Conservation (phyloP, 2,797 vertebrate genomes). For the Lacerta viridis region DNA sequence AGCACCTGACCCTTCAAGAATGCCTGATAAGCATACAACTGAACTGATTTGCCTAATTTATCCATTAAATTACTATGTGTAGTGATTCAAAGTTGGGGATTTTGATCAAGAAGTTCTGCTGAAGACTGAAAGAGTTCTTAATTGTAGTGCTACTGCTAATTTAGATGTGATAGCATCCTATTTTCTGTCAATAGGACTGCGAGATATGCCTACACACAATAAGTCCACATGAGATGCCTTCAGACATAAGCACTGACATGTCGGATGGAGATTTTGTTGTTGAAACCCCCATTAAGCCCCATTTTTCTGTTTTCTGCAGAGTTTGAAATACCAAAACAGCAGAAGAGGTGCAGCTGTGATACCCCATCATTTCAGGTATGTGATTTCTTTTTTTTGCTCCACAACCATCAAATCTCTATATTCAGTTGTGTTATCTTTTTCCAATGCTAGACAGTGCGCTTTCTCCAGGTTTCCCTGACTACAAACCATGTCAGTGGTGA, state of each 20-base stretch:
- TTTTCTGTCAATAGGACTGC: not conserved
- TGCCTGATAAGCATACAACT: conserved; percentile 15
- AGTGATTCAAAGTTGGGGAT: conserved; percentile 25
- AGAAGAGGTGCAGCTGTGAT: not conserved
- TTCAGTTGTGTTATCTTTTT: not conserved
- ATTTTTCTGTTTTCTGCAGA: conserved; percentile 7
- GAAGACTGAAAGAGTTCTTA: conserved; percentile 14
- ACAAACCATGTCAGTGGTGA: not conserved
- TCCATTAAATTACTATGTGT: conserved; percentile 21
- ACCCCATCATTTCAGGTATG: not conserved
- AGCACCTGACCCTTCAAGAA: conserved; percentile 39
- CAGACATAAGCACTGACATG: not conserved
- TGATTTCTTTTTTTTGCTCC: not conserved
- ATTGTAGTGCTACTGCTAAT: not conserved
- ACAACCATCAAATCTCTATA: not conserved
- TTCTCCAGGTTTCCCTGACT: not conserved
- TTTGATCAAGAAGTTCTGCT: conserved; percentile 49
- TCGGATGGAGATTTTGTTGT: conserved; percentile 30
- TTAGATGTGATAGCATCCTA: not conserved
- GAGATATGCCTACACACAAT: too few species aligned
- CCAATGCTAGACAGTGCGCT: not conserved
- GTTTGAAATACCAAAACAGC: not conserved
- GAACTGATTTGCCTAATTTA: conserved; percentile 32
- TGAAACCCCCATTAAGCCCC: not conserved
- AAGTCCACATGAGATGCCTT: too few species aligned